These are phyloP conservation scores for Hoplostethus atlanticus DNA, from an alignment of 2,797 vertebrate genomes.

Conservation along the genomic window DNA sequence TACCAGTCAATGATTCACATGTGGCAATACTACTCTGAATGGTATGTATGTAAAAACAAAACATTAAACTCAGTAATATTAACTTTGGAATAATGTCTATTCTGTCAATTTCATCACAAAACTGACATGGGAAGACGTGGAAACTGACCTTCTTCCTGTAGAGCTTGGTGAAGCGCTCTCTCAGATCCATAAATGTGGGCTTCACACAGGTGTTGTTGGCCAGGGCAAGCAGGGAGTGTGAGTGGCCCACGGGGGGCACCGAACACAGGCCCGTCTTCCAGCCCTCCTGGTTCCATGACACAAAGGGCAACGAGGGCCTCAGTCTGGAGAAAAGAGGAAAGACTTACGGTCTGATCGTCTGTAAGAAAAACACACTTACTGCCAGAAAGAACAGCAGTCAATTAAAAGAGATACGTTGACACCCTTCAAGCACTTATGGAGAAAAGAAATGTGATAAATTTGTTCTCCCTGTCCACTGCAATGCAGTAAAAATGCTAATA, in stretches of 20 bases:
- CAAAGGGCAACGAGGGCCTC: conserved; percentile 90
- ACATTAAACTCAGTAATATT: neutral
- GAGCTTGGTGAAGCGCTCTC: conserved; percentile 89
- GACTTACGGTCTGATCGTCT: neutral
- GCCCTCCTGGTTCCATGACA: conserved; percentile 97
- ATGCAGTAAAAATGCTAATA: no score
- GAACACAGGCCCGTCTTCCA: conserved; percentile 97
- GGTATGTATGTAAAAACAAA: neutral
- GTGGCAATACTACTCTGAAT: neutral
- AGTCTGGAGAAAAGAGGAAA: conserved; percentile 78
- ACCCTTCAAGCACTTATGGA: no score
- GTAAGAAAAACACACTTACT: neutral
- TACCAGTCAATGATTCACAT: no score
- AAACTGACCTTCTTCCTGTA: conserved; percentile 92
- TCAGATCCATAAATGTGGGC: conserved; percentile 89
- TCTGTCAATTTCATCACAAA: neutral
- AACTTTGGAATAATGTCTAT: neutral
- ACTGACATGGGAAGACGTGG: no score
- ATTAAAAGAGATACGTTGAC: neutral
- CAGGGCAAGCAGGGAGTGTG: conserved; percentile 92
- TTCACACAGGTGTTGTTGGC: conserved; percentile 96
- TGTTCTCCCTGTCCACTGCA: no score
- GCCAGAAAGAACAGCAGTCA: neutral
- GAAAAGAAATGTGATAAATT: no score
- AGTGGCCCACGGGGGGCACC: conserved; percentile 92